Conservation (phyloP, 37 sponge, comb jelly and placozoan species). For the Ianthella basta region DNA sequence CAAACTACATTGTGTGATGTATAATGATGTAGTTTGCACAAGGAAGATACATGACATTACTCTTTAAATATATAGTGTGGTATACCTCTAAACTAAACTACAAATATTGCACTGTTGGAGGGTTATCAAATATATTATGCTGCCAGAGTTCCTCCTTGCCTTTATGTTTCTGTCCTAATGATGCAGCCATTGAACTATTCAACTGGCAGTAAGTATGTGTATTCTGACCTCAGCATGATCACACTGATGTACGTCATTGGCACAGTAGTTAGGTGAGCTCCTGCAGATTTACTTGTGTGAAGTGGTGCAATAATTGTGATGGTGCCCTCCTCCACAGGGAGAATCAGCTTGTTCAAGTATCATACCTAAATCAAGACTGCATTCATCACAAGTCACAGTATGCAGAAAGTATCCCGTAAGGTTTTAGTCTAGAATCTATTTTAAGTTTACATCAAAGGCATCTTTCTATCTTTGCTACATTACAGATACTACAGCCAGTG, state of each 20-base stretch:
- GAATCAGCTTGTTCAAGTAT: slow-evolving; percentile 5
- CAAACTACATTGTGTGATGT: not conserved
- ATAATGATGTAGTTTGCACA: too few relatives aligned
- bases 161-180: too few relatives aligned
- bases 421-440: not conserved
- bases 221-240: slow-evolving; percentile 45
- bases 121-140: too few relatives aligned
- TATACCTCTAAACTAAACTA: too few relatives aligned
- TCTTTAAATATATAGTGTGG: too few relatives aligned
- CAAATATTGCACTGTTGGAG: too few relatives aligned
- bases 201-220: slow-evolving; percentile 19
- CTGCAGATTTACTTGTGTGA: not conserved
- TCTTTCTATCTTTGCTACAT: not conserved
- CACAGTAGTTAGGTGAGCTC: slow-evolving; percentile 21
- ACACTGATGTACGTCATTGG: slow-evolving; percentile 39
- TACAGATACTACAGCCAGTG: slow-evolving; percentile 35
- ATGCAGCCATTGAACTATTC: slow-evolving; percentile 10
- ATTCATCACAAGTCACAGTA: slow-evolving; percentile 17
- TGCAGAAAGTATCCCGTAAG: not conserved
- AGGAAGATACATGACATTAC: too few relatives aligned
- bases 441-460: not conserved
- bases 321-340: slow-evolving; percentile 3
- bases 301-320: not conserved
- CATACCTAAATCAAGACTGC: slow-evolving; percentile 29
- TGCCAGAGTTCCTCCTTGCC: too few relatives aligned